A percentile compares a stretch with the other conserved stretches of the same genome.
phyloP scores from a whole-genome alignment of 2,888 invertebrate species.

The Deilephila porcellus region DNA sequence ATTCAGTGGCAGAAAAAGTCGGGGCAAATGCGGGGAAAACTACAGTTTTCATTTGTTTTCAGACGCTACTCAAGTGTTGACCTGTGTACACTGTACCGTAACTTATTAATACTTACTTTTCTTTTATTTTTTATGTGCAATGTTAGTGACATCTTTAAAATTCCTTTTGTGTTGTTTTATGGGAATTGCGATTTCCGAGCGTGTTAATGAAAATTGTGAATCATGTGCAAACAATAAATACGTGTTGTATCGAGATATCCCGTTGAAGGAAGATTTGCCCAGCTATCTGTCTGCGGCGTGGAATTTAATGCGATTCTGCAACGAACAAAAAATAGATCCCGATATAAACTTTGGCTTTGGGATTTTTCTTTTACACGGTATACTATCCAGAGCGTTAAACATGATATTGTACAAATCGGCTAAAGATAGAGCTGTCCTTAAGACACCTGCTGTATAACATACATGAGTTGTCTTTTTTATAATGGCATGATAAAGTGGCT shows the following conservation, averaged over 20 bases:
- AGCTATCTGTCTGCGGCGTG: conserved; percentile 52
- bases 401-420: neutral
- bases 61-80: conserved; percentile 29
- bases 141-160: neutral
- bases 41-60: conserved; percentile 50
- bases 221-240: conserved; percentile 29
- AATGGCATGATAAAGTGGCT: too few relatives aligned
- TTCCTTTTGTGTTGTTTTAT: neutral
- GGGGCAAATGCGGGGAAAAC: conserved; percentile 36
- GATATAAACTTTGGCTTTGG: conserved; percentile 62
- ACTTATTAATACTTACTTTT: neutral
- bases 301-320: conserved; percentile 49
- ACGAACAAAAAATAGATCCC: conserved; percentile 47
- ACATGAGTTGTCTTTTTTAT: too few relatives aligned
- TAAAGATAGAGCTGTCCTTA: too few relatives aligned
- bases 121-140: neutral
- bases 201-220: conserved; percentile 26
- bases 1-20: conserved; percentile 38
- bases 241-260: conserved; percentile 42
- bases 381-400: conserved; percentile 32
- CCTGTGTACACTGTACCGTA: neutral
- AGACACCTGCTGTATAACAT: too few relatives aligned
- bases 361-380: conserved; percentile 64
- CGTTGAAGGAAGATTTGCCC: conserved; percentile 49
- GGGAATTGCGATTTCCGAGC: neutral